phyloP scores from a whole-genome alignment of 2,113 vertebrate species.

The Sceloporus tristichus region DNA sequence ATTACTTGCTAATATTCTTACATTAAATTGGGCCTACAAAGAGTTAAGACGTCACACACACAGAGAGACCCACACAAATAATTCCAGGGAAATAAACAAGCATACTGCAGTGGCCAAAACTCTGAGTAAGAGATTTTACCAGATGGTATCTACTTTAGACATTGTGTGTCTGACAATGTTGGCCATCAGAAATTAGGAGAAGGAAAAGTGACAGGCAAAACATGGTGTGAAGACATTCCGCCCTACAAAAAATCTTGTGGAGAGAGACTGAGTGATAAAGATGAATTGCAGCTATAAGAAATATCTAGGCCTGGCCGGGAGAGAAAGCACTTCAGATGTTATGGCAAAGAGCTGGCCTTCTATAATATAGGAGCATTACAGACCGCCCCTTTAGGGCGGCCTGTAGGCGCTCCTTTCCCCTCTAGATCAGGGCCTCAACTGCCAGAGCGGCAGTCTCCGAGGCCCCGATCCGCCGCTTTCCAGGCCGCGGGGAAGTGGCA shows the following conservation, averaged over 20 bases:
- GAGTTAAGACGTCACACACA: neutral
- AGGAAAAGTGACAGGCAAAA: neutral
- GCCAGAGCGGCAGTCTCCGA: no score
- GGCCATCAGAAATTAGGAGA: neutral
- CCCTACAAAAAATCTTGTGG: no score
- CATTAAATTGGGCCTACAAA: neutral
- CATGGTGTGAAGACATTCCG: neutral
- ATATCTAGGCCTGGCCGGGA: no score
- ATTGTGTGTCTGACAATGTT: neutral
- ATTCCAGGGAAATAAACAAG: neutral
- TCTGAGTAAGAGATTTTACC: neutral
- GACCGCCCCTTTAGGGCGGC: no score
- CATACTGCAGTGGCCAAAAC: neutral
- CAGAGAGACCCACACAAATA: neutral
- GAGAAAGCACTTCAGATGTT: neutral
- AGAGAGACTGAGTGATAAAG: neutral
- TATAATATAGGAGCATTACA: neutral
- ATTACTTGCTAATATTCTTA: fast-evolving
- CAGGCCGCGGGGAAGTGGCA: no score
- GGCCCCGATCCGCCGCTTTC: no score
- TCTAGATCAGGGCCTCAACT: no score
- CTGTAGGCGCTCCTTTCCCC: no score
- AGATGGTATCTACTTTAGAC: neutral
- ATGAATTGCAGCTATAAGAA: neutral
- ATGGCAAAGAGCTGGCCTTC: neutral